phyloP scores from a whole-genome alignment of 2,888 invertebrate species.

The Drosophila testacea region DNA sequence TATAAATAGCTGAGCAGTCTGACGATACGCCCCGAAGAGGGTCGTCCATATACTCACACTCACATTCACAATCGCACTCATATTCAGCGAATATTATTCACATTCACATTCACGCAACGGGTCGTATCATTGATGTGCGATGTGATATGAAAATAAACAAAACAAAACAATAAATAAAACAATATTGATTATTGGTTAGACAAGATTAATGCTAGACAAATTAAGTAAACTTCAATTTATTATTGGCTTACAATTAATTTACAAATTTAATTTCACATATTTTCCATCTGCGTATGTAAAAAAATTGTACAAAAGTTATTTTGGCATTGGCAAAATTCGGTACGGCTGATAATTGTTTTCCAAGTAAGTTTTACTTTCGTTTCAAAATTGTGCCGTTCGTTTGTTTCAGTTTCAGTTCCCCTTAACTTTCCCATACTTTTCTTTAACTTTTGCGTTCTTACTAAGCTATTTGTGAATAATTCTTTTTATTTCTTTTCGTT shows the following conservation, averaged over 20 bases:
- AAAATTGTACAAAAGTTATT: constrained; percentile 77
- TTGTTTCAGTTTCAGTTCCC: background rate
- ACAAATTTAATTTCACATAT: constrained; percentile 54
- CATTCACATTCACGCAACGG: background rate
- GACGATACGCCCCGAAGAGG: constrained; percentile 3
- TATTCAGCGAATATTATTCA: background rate
- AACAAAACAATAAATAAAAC: background rate
- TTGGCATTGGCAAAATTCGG: constrained; percentile 84
- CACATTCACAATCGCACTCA: constrained; percentile 2
- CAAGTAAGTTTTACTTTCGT: constrained; percentile 84
- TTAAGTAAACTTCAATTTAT: background rate
- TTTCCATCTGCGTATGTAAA: constrained; percentile 39
- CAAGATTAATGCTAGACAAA: background rate
- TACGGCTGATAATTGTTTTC: constrained; percentile 85
- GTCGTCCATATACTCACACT: constrained; percentile 13
- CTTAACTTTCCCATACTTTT: constrained; percentile 33
- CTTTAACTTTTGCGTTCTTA: constrained; percentile 44
- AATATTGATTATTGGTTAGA: constrained; percentile 11
- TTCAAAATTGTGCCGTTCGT: constrained; percentile 42
- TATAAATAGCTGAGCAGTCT: constrained; percentile 46
- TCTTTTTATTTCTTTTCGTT: constrained; percentile 50
- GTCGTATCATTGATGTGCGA: constrained; percentile 22
- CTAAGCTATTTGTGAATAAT: constrained; percentile 53
- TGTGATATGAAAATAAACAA: constrained; percentile 28
- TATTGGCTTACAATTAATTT: constrained; percentile 38